Evolutionary conservation across 2,888 invertebrate genomes (phyloP), one percentile per base, ranked within the genome.

Genomic region (Lasioglossum pauxillum): DNA sequence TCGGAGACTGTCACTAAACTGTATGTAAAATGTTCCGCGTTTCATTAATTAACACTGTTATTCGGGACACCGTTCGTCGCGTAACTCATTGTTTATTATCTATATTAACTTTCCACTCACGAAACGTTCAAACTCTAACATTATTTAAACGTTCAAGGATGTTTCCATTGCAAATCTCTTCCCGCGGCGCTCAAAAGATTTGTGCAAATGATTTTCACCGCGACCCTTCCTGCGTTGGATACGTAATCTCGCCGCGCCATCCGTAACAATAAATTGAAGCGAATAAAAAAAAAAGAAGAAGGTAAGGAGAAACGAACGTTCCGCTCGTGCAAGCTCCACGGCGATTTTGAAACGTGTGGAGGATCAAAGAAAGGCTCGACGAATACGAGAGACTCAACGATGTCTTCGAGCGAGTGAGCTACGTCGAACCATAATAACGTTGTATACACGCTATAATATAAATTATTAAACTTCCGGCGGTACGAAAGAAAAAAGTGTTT

Each of bases 401-500:
- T 71, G 73, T 83, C 46, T 76, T 83, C 69, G 80, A 78, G 71
- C 60, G 38, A 80, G 64, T 53, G 76, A 86, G 35, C 69, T 57
- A 64, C 75, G 76, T 83, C 72, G 49, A 49, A 75, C 69, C 86
- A 67, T 69, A 75, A 60, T 75, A 83, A 75, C 75, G 74, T 80
- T 88, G 80, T 86, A 67, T 73, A 82, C 60, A 87, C 80, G 75
- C 74, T 83, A 80, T 82, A 84, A 76, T 75, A 79, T 90, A 88
- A 87, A 87, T 83, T 80, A 89, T 88, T 84, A 86, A 89, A 86
- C 83, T 85, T 69, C 83, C 78, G 44, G 86, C 80, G 87, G 72
- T 82, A 84, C 82, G 80, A 64, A 64, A 23, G n/a, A 57, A 80
- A 82, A 78, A 87, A 85, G 82, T 78, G 80, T 87, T 90, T 80